Evolutionary conservation across 2,113 vertebrate genomes (phyloP).

Genomic region (Ellobius talpinus): DNA sequence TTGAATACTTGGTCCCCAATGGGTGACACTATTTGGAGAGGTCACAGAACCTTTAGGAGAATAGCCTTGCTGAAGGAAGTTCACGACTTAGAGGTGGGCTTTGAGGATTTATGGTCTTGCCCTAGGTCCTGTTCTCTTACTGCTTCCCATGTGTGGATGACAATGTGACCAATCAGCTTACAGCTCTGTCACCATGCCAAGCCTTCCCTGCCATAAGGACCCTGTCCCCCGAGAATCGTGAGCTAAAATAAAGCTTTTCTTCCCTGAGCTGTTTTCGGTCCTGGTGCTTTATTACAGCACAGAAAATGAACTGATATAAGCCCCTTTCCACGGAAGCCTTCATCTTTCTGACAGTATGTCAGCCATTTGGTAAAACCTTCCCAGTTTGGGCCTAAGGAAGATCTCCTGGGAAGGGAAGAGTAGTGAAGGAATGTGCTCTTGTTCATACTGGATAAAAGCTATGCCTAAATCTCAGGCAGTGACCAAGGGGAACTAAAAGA

Average conservation of each 20-base stretch:
- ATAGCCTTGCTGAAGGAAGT: background rate
- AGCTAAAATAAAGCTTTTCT: too few species aligned
- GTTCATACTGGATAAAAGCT: background rate
- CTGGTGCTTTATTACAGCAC: background rate
- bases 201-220: background rate
- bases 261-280: background rate
- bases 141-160: background rate
- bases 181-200: background rate
- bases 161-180: background rate
- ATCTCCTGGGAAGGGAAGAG: background rate
- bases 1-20: background rate
- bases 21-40: background rate
- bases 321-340: background rate
- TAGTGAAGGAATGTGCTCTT: background rate
- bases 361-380: background rate
- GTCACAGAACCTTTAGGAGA: background rate
- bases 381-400: conserved; percentile 15
- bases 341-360: conserved; percentile 2
- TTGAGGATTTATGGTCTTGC: background rate
- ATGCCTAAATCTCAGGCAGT: background rate
- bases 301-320: background rate
- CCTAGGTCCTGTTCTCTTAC: background rate
- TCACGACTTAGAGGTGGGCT: background rate
- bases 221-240: background rate
- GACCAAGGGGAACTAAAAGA: background rate